A percentile compares a stretch with the other conserved stretches of the same genome.
Evolutionary conservation across 2,113 vertebrate genomes (phyloP).

Genomic region (Silurus meridionalis): DNA sequence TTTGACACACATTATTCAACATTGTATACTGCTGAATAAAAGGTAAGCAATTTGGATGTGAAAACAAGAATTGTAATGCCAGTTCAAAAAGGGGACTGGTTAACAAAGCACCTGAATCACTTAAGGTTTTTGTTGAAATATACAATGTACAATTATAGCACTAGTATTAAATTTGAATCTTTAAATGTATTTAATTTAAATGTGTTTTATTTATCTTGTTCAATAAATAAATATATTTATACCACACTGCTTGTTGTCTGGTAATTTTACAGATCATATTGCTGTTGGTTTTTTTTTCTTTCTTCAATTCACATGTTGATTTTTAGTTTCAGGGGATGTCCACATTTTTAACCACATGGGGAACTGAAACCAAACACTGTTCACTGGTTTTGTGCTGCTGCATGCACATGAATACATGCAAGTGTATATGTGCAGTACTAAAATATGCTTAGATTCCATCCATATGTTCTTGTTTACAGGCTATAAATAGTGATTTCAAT

Average conservation of each 20-base stretch:
- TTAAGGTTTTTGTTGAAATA: not conserved
- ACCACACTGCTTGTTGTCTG: not conserved
- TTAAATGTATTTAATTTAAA: too few species aligned
- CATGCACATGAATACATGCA: not conserved
- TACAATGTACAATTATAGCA: not conserved
- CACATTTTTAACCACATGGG: slow-evolving; percentile 41
- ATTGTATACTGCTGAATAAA: not conserved
- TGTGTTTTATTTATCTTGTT: not conserved
- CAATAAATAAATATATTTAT: not conserved
- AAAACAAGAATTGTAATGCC: not conserved
- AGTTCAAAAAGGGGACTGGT: not conserved
- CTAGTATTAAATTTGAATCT: not conserved
- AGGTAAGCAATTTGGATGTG: not conserved
- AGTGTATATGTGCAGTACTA: not conserved
- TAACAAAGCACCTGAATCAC: not conserved
- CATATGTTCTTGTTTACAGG: not conserved
- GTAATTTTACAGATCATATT: not conserved
- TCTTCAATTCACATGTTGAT: not conserved
- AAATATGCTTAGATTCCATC: not conserved
- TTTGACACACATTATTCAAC: not conserved
- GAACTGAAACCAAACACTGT: slow-evolving; percentile 51
- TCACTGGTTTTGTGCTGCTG: not conserved
- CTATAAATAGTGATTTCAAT: slow-evolving; percentile 2
- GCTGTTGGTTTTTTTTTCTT: not conserved
- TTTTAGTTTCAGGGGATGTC: slow-evolving; percentile 39